These are phyloP conservation scores for Noctua janthina DNA, from an alignment of 2,888 invertebrate genomes.

Conservation along the genomic window DNA sequence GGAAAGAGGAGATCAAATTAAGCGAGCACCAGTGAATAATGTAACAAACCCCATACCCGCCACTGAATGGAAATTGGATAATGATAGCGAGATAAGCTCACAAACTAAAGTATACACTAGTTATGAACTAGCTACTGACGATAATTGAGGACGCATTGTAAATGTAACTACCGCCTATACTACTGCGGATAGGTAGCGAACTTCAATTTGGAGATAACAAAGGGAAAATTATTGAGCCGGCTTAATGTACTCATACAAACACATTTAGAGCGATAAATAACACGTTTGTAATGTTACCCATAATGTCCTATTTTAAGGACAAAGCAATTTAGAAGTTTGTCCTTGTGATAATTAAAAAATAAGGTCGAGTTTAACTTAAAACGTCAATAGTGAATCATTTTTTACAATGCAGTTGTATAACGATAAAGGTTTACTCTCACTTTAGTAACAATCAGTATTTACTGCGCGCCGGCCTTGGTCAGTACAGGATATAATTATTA, in stretches of 20 bases:
- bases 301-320: constrained; percentile 42
- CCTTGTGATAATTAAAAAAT: constrained; percentile 5
- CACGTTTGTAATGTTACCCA: constrained; percentile 38
- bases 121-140: constrained; percentile 58
- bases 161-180: constrained; percentile 48
- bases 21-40: constrained; percentile 58
- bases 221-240: constrained; percentile 64
- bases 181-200: constrained; percentile 48
- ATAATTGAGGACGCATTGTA: constrained; percentile 63
- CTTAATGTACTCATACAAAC: constrained; percentile 50
- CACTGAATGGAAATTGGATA: constrained; percentile 64
- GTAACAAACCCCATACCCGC: constrained; percentile 55
- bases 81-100: constrained; percentile 58
- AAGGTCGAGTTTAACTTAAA: constrained; percentile 6
- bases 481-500: constrained; percentile 62
- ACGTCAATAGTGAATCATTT: neutral
- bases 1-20: constrained; percentile 57
- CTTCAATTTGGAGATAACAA: constrained; percentile 70
- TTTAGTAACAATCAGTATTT: constrained; percentile 38
- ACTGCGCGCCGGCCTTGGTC: constrained; percentile 57
- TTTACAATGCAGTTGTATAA: constrained; percentile 12
- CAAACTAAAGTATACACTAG: constrained; percentile 55
- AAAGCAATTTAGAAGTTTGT: constrained; percentile 29
- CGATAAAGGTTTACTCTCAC: constrained; percentile 54
- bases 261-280: constrained; percentile 53